Base-by-base conservation (phyloP, 1,140 invertebrate species). In the Chrysoperla carnea region DNA sequence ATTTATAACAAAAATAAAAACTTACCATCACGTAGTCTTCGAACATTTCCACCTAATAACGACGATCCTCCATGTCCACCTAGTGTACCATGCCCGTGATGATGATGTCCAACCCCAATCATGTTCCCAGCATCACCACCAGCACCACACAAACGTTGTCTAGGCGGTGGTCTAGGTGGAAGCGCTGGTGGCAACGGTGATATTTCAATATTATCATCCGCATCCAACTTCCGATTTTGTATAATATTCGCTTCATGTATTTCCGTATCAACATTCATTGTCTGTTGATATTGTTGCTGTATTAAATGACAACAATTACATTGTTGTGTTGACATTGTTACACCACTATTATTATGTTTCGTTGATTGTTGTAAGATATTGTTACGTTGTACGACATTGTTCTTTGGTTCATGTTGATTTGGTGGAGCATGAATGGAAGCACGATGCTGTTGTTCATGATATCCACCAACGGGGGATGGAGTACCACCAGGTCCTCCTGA, bases 101-200 rank as follows among this genome's bases (percentile, higher is more conserved):
- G 17, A 23, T 23, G 17, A 23, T 23, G 17, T 23, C 17, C 17
- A 23, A 2, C 17, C 2, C 17, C 17, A 23, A 23, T 23, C 17
- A 23, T 23, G 5, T 23, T 23, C 17, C 17, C 17, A 23, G 17
- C 2, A 23, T 23, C 17, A 33, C 31, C 31, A 12, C 31, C 31
- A 2, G 8, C 31, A 11, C n/a, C 31, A 12, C 31, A 33, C n/a
- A 33, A 9, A 33, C 31, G 31, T 4, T 56, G 57, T 41, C 59
- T 51, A 12, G 59, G 59, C n/a, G 59, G 59, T 6, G 59, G 59
- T 44, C 59, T 41, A 17, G 59, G 59, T 1, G 59, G 59, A 40
- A 61, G 44, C n/a, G 59, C 59, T 8, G 59, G 59, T 13, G 59
- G 59, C 38, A 61, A 42, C 14, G 58, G 58, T 4, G 54, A 58